These are phyloP conservation scores for Eristalis tenax DNA, from an alignment of 2,888 invertebrate species.

Conservation along the genomic window DNA sequence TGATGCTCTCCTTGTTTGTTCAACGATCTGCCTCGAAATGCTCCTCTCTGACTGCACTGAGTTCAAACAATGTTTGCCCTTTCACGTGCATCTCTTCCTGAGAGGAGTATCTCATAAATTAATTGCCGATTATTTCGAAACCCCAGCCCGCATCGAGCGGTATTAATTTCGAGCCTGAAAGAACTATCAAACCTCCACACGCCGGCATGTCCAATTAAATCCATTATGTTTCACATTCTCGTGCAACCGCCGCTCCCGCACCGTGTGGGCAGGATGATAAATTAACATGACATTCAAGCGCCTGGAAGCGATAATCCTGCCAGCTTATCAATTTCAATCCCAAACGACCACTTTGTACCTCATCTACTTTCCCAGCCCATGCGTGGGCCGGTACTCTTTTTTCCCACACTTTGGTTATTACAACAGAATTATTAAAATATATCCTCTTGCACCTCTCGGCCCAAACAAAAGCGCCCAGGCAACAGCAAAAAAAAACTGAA, in stretches of 20 bases:
- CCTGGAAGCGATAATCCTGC: conserved; percentile 19
- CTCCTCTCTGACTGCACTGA: no score
- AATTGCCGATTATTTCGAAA: not conserved
- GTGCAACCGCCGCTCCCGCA: not conserved
- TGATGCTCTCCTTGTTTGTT: no score
- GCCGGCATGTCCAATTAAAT: not conserved
- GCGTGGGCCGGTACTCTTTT: not conserved
- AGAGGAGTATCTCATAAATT: not conserved
- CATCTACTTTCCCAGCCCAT: not conserved
- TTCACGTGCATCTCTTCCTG: not conserved
- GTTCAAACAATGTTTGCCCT: not conserved
- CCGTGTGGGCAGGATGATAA: not conserved
- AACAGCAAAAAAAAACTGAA: not conserved
- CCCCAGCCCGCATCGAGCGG: not conserved
- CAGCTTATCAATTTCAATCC: conserved; percentile 26
- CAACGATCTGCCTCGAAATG: no score
- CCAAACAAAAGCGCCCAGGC: not conserved
- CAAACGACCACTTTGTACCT: not conserved
- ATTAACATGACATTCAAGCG: conserved; percentile 33
- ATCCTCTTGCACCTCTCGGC: not conserved
- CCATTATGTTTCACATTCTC: not conserved
- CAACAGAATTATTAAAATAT: not conserved
- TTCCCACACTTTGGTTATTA: not conserved
- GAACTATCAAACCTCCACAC: not conserved
- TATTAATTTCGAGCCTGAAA: not conserved